These are phyloP conservation scores for Hypanus sabinus DNA, from an alignment of 2,113 vertebrate species.

Conservation along the genomic window DNA sequence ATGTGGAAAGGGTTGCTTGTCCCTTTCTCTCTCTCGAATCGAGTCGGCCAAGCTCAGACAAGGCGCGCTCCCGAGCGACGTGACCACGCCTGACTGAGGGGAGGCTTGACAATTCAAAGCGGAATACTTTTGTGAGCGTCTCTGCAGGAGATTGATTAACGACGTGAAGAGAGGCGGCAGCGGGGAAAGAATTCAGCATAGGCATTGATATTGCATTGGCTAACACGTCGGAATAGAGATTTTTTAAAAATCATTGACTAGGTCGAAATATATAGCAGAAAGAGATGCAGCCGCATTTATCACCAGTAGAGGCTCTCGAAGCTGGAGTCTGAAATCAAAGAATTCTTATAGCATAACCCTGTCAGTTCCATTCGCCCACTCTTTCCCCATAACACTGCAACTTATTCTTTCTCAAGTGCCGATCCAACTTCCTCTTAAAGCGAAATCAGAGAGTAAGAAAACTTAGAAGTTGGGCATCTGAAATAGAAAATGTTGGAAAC, in stretches of 20 bases:
- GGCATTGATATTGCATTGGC: background rate
- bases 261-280: background rate
- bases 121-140: background rate
- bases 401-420: too few relatives aligned
- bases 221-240: background rate
- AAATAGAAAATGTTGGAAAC: too few relatives aligned
- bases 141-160: background rate
- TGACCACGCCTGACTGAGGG: constrained; percentile 30
- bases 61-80: constrained; percentile 7
- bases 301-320: background rate
- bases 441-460: too few relatives aligned
- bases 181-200: background rate
- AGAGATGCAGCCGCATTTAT: background rate
- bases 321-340: background rate
- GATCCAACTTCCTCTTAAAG: too few relatives aligned
- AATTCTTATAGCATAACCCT: too few relatives aligned
- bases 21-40: background rate
- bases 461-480: too few relatives aligned
- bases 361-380: too few relatives aligned
- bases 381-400: too few relatives aligned
- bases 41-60: background rate
- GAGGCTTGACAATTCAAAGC: background rate
- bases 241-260: background rate
- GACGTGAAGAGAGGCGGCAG: background rate
- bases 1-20: background rate